Evolutionary conservation across 2,797 vertebrate species (phyloP).

Genomic region (Sus cebifrons): DNA sequence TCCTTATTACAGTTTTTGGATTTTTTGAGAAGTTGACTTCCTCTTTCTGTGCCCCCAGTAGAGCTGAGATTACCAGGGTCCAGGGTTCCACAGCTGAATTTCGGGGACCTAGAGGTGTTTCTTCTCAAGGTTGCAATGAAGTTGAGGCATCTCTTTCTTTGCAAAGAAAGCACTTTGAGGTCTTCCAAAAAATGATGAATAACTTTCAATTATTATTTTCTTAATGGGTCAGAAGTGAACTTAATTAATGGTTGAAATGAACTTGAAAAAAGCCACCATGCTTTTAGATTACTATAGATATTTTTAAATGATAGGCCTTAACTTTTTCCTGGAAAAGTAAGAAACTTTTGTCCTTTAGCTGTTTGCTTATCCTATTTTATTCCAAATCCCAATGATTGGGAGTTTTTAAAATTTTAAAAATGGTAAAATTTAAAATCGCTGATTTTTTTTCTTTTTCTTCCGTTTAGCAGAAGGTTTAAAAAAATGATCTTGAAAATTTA

Average conservation of each 20-base stretch:
- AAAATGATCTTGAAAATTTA: background rate
- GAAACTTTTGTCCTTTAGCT: background rate
- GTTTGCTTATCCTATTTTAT: background rate
- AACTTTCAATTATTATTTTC: constrained; percentile 65
- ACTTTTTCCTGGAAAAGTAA: background rate
- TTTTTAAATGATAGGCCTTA: background rate
- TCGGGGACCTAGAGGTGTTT: background rate
- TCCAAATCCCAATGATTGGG: background rate
- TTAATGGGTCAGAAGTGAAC: constrained; percentile 7
- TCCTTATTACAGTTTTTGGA: background rate
- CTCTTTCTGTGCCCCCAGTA: background rate
- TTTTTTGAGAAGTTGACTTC: constrained; percentile 47
- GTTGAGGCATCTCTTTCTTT: constrained; percentile 20
- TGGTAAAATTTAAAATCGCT: background rate
- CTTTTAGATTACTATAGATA: background rate
- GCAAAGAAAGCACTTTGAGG: constrained; percentile 30
- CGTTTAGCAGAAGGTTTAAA: background rate
- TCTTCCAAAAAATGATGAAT: constrained; percentile 18
- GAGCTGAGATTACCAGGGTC: background rate
- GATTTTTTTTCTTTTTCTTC: background rate
- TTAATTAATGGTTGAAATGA: background rate
- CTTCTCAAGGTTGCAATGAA: background rate
- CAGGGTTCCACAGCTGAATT: background rate
- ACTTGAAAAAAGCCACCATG: constrained; percentile 25
- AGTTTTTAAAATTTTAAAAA: constrained; percentile 48